phyloP scores from a whole-genome alignment of 2,888 invertebrate genomes.

The Hydrotaea diabolus region DNA sequence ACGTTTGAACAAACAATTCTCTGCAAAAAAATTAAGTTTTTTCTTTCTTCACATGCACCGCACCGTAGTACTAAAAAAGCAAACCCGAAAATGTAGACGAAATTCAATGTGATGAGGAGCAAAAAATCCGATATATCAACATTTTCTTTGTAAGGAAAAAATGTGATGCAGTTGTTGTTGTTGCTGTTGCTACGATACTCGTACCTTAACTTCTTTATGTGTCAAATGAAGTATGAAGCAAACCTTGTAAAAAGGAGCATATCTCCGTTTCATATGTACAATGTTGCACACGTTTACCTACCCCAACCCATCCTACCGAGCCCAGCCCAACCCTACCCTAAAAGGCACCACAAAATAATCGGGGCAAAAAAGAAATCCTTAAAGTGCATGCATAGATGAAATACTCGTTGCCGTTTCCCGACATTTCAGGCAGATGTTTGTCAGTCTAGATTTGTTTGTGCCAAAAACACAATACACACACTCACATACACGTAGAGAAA shows the following conservation, averaged over 20 bases:
- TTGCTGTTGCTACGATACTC: constrained; percentile 10
- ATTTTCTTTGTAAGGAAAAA: constrained; percentile 38
- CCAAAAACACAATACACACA: constrained; percentile 48
- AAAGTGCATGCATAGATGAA: constrained; percentile 46
- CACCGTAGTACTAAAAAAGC: background rate
- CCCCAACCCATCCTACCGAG: background rate
- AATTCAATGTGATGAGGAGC: constrained; percentile 26
- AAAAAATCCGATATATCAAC: constrained; percentile 17
- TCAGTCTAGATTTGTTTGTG: constrained; percentile 56
- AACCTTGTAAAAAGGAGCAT: constrained; percentile 22
- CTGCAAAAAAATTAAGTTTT: background rate
- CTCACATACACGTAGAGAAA: constrained; percentile 33
- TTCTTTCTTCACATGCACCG: background rate
- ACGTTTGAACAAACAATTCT: constrained; percentile 4
- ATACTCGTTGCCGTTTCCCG: constrained; percentile 28
- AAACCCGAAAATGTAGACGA: background rate
- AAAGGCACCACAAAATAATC: background rate
- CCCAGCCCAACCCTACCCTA: background rate
- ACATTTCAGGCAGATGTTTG: constrained; percentile 57
- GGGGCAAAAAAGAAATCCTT: constrained; percentile 28
- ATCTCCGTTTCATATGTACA: background rate
- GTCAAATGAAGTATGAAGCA: constrained; percentile 59
- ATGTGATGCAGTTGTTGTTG: background rate
- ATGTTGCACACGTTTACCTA: background rate
- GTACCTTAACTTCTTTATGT: constrained; percentile 54